phyloP scores from a whole-genome alignment of 2,888 invertebrate species.

The Rotaria magnacalcarata region DNA sequence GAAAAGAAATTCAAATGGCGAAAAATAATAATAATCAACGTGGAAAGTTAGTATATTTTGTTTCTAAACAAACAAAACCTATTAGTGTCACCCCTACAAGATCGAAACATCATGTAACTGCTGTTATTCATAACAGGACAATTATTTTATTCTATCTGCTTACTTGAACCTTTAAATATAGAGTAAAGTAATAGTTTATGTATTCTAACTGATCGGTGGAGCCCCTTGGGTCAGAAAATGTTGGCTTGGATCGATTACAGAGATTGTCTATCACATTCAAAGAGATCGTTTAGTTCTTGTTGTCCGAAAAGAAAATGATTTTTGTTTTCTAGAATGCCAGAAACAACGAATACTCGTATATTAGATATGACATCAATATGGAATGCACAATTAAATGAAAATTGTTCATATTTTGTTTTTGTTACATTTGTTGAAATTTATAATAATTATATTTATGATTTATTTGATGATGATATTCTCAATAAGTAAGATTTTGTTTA shows the following conservation, averaged over 20 bases:
- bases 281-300: too few relatives aligned
- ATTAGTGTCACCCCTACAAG: too few relatives aligned
- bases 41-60: background rate
- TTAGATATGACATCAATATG: constrained; percentile 23
- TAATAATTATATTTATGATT: constrained; percentile 90
- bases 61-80: too few relatives aligned
- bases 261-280: too few relatives aligned
- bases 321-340: background rate
- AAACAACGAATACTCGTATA: background rate
- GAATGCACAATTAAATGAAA: constrained; percentile 35
- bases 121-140: too few relatives aligned
- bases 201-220: too few relatives aligned
- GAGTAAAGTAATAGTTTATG: too few relatives aligned
- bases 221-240: too few relatives aligned
- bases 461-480: constrained; percentile 71
- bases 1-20: constrained; percentile 50
- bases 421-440: constrained; percentile 92
- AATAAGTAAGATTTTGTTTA: background rate
- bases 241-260: too few relatives aligned
- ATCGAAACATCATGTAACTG: too few relatives aligned
- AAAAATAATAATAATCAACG: background rate
- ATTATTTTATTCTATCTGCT: too few relatives aligned
- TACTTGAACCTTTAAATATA: too few relatives aligned
- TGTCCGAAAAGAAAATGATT: background rate
- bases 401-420: constrained; percentile 75